A percentile compares a stretch with the other conserved stretches of the same genome.
Conservation (phyloP, 2,888 invertebrate genomes). For the Plusia festucae region DNA sequence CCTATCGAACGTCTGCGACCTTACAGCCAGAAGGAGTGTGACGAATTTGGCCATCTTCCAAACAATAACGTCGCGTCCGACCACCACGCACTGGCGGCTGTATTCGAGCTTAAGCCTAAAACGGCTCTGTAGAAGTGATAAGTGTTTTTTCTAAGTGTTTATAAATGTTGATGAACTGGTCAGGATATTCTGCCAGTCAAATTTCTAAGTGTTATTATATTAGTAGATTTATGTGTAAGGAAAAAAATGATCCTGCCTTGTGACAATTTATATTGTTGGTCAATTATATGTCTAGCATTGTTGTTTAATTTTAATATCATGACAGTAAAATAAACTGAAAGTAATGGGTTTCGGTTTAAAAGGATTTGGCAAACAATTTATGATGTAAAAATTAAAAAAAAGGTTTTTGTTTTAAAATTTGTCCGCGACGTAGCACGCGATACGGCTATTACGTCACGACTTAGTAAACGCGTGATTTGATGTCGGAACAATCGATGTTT, state of each 20-base stretch:
- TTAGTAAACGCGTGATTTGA: conserved; percentile 58
- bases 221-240: neutral
- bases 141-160: neutral
- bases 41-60: neutral
- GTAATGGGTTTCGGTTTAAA: neutral
- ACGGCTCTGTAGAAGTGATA: neutral
- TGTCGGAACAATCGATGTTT: conserved; percentile 45
- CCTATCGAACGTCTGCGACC: neutral
- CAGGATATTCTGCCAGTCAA: conserved; percentile 5
- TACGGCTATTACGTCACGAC: conserved; percentile 66
- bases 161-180: conserved; percentile 7
- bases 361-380: neutral
- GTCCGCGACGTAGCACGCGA: conserved; percentile 50
- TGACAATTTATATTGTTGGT: neutral
- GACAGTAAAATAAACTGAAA: neutral
- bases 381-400: conserved; percentile 15
- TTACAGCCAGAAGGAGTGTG: neutral
- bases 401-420: conserved; percentile 44
- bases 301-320: neutral
- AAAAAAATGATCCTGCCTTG: neutral
- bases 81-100: neutral
- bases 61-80: neutral
- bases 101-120: neutral
- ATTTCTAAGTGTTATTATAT: conserved; percentile 3
- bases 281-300: neutral